phyloP scores from a whole-genome alignment of 2,113 vertebrate species.

The Syrmaticus mikado region DNA sequence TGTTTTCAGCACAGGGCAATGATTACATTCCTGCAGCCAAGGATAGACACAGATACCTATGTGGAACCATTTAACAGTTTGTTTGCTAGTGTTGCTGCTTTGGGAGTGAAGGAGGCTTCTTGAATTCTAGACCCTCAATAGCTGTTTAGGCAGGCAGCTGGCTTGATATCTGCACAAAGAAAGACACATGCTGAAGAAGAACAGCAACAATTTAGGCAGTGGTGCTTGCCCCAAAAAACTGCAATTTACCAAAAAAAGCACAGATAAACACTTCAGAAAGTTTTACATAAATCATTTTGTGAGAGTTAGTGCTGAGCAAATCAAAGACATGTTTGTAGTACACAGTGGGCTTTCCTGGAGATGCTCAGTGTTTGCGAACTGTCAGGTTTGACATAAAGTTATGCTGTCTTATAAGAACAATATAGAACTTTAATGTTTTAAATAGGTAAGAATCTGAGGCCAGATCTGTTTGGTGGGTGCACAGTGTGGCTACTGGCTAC shows the following conservation, averaged over 20 bases:
- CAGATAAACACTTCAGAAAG: neutral
- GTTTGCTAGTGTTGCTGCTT: neutral
- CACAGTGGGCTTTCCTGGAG: neutral
- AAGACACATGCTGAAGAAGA: neutral
- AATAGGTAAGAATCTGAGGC: neutral
- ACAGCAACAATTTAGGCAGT: neutral
- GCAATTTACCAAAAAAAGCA: neutral
- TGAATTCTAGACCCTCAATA: neutral
- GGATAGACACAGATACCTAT: neutral
- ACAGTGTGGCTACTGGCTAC: neutral
- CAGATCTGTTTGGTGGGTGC: neutral
- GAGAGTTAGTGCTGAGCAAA: neutral
- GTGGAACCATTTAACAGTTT: constrained; percentile 2
- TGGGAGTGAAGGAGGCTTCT: neutral
- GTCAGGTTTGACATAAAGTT: neutral
- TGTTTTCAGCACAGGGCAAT: neutral
- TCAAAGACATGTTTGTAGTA: neutral
- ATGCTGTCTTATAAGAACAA: neutral
- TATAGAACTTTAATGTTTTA: neutral
- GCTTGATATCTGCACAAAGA: neutral
- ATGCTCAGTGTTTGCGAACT: neutral
- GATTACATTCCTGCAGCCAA: neutral
- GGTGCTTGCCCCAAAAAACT: neutral
- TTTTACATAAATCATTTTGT: neutral
- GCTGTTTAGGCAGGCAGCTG: neutral